phyloP scores from a whole-genome alignment of 2,797 vertebrate species.

The Pitangus sulphuratus region DNA sequence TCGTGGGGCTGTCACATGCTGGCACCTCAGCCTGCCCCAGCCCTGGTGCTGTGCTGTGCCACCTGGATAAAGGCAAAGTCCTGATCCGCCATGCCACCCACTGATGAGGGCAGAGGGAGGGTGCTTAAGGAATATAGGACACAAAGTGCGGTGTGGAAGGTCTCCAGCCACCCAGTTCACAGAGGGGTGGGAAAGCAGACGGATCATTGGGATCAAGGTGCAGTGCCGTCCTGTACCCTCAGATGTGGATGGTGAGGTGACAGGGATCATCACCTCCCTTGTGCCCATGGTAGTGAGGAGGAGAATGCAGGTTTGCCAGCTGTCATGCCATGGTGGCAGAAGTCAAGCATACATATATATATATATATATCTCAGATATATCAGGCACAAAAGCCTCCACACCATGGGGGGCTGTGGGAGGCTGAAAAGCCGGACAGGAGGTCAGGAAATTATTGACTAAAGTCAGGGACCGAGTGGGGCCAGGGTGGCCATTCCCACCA shows the following conservation, averaged over 20 bases:
- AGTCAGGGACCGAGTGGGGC: not conserved
- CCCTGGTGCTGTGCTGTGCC: accelerated
- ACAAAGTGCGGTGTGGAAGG: accelerated
- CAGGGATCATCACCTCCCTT: accelerated
- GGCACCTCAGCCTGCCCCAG: not conserved
- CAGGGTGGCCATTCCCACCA: not conserved
- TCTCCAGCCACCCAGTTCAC: accelerated
- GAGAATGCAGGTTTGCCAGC: not conserved
- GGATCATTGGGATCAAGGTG: accelerated
- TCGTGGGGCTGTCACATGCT: not conserved
- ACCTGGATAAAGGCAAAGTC: not conserved
- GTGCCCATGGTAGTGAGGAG: not conserved
- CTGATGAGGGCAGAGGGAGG: accelerated
- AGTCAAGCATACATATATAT: not conserved
- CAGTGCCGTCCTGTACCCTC: accelerated
- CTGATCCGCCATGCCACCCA: not conserved
- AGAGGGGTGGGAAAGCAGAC: not conserved
- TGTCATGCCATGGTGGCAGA: not conserved
- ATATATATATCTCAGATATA: not conserved
- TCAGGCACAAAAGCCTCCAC: not conserved
- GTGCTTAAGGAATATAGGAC: not conserved
- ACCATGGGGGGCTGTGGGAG: not conserved
- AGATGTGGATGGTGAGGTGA: accelerated
- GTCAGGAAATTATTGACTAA: constrained; percentile 2
- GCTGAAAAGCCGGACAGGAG: not conserved